phyloP scores from a whole-genome alignment of 1,140 invertebrate genomes.

The Drosophila santomea region DNA sequence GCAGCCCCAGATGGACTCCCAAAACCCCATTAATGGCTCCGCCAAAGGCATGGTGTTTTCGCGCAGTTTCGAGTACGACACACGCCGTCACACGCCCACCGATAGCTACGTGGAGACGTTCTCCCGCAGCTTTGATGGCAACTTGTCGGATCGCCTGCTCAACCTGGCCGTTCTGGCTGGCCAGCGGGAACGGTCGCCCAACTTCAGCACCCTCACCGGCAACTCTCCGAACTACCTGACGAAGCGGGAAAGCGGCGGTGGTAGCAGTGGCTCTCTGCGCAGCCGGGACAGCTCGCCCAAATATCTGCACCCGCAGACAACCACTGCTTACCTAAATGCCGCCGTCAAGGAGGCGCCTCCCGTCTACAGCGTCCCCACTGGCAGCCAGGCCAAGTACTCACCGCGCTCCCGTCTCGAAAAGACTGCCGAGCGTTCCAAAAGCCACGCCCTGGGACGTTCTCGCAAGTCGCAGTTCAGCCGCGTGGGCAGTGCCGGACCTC shows the following conservation, averaged over 20 bases:
- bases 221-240: slow-evolving; percentile 82
- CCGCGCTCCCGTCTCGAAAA: slow-evolving; percentile 65
- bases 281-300: slow-evolving; percentile 81
- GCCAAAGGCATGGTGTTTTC: slow-evolving; percentile 84
- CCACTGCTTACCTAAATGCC: slow-evolving; percentile 77
- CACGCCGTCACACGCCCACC: slow-evolving; percentile 62
- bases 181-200: slow-evolving; percentile 69
- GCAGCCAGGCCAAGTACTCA: slow-evolving; percentile 58
- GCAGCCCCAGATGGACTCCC: slow-evolving; percentile 8
- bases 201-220: slow-evolving; percentile 80
- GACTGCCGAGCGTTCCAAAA: slow-evolving; percentile 75
- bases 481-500: slow-evolving; percentile 42
- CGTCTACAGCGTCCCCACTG: slow-evolving; percentile 55
- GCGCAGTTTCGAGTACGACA: slow-evolving; percentile 84
- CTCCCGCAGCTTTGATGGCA: slow-evolving; percentile 83
- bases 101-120: slow-evolving; percentile 80
- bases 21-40: slow-evolving; percentile 15
- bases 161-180: slow-evolving; percentile 39
- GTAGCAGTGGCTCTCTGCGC: slow-evolving; percentile 64
- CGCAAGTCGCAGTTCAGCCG: slow-evolving; percentile 76
- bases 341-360: slow-evolving; percentile 80
- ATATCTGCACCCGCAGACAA: slow-evolving; percentile 65
- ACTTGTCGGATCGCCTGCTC: slow-evolving; percentile 67
- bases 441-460: slow-evolving; percentile 68
- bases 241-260: slow-evolving; percentile 69